Evolutionary conservation across 2,888 invertebrate species (phyloP).

Genomic region (Cerastis rubricosa): DNA sequence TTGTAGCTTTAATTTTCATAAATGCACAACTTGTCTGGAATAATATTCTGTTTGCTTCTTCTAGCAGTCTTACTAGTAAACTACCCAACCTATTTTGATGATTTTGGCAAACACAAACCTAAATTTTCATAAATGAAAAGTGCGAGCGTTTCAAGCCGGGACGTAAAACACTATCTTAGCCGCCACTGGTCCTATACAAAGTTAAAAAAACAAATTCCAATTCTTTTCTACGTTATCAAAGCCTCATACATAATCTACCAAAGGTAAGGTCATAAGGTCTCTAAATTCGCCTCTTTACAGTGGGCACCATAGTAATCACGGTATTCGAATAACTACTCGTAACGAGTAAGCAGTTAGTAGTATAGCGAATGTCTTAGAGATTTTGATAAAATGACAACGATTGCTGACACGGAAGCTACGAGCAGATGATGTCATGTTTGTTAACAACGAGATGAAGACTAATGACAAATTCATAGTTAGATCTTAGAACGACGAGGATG

Average conservation of each 20-base stretch:
- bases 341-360: conserved; percentile 34
- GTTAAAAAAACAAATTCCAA: background rate
- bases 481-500: background rate
- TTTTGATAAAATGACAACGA: conserved; percentile 47
- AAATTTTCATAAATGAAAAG: background rate
- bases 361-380: conserved; percentile 50
- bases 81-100: background rate
- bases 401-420: conserved; percentile 53
- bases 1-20: conserved; percentile 9
- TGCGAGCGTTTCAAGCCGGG: no score
- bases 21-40: background rate
- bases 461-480: conserved; percentile 1
- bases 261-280: background rate
- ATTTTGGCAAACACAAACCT: background rate
- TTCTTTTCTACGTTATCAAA: background rate
- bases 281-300: conserved; percentile 12
- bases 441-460: conserved; percentile 19
- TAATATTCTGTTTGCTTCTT: background rate
- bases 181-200: background rate
- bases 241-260: background rate
- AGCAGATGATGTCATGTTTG: conserved; percentile 13
- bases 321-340: conserved; percentile 40
- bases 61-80: background rate
- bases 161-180: background rate
- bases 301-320: conserved; percentile 14